Conservation (phyloP, 1,140 invertebrate species). For the Trachymyrmex septentrionalis region DNA sequence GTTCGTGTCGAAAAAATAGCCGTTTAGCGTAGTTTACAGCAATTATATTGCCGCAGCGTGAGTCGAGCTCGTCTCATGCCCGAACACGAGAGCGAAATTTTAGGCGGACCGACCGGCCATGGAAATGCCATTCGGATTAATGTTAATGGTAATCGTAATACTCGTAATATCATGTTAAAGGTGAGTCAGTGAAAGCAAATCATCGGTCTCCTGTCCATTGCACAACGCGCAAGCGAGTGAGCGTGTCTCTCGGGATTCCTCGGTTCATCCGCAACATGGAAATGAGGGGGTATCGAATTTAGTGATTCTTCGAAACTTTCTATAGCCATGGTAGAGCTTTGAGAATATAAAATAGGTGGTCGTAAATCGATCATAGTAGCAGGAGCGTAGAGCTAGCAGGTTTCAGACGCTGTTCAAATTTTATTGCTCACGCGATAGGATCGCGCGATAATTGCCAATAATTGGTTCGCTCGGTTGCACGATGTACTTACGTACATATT, state of each 20-base stretch:
- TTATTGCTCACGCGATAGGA: neutral
- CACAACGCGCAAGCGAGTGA: constrained; percentile 67
- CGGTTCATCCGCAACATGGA: constrained; percentile 39
- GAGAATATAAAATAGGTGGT: neutral
- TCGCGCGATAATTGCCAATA: constrained; percentile 22
- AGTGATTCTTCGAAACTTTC: constrained; percentile 17
- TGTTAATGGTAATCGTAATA: constrained; percentile 82
- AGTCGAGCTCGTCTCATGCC: neutral
- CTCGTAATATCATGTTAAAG: constrained; percentile 82
- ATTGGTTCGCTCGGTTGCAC: constrained; percentile 22
- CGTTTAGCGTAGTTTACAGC: constrained; percentile 1
- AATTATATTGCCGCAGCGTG: constrained; percentile 1
- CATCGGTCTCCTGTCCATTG: constrained; percentile 75
- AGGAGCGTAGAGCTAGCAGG: too few relatives aligned
- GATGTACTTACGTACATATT: neutral
- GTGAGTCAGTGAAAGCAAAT: constrained; percentile 83
- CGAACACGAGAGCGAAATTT: constrained; percentile 69
- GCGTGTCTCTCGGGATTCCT: neutral
- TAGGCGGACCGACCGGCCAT: constrained; percentile 65
- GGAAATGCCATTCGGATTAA: constrained; percentile 78
- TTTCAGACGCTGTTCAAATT: neutral
- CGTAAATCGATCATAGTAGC: neutral
- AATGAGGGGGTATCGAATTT: constrained; percentile 38
- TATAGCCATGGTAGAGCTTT: neutral
- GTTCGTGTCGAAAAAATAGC: neutral